Conservation (phyloP, 2,888 invertebrate genomes). For the Drosophila maculinotata region DNA sequence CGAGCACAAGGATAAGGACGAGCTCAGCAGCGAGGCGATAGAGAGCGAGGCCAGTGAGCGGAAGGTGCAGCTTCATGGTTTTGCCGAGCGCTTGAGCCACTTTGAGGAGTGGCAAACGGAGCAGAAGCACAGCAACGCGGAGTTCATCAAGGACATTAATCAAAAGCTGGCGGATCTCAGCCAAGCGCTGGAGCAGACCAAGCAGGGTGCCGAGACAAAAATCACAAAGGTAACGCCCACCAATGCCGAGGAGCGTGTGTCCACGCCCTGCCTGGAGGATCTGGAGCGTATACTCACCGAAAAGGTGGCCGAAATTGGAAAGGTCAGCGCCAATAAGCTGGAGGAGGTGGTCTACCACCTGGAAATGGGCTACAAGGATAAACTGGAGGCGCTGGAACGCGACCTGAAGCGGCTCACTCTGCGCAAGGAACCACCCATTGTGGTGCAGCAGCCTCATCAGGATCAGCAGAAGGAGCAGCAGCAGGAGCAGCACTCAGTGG, state of each 20-base stretch:
- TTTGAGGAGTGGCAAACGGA: constrained; percentile 76
- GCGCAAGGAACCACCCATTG: constrained; percentile 6
- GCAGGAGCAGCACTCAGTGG: background rate
- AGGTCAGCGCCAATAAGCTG: constrained; percentile 69
- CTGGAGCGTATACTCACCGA: constrained; percentile 73
- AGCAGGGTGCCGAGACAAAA: constrained; percentile 23
- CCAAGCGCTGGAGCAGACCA: constrained; percentile 58
- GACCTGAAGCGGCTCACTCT: constrained; percentile 62
- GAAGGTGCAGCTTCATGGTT: constrained; percentile 62
- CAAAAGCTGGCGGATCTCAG: constrained; percentile 67
- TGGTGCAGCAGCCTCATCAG: background rate
- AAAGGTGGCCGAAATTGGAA: constrained; percentile 78
- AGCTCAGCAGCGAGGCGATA: constrained; percentile 41
- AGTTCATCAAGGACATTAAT: constrained; percentile 74
- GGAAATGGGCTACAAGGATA: constrained; percentile 76
- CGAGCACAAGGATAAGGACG: constrained; percentile 76
- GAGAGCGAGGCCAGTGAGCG: constrained; percentile 59
- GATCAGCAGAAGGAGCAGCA: background rate
- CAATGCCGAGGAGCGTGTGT: constrained; percentile 38
- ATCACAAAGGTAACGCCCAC: constrained; percentile 3
- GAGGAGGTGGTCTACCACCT: constrained; percentile 74
- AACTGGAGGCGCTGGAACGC: constrained; percentile 69
- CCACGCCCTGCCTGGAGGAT: constrained; percentile 69
- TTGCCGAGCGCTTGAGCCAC: constrained; percentile 66
- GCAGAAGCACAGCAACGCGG: constrained; percentile 68